Evolutionary conservation across 2,797 vertebrate species (phyloP).

Genomic region (Odontamblyopus lacepedii): DNA sequence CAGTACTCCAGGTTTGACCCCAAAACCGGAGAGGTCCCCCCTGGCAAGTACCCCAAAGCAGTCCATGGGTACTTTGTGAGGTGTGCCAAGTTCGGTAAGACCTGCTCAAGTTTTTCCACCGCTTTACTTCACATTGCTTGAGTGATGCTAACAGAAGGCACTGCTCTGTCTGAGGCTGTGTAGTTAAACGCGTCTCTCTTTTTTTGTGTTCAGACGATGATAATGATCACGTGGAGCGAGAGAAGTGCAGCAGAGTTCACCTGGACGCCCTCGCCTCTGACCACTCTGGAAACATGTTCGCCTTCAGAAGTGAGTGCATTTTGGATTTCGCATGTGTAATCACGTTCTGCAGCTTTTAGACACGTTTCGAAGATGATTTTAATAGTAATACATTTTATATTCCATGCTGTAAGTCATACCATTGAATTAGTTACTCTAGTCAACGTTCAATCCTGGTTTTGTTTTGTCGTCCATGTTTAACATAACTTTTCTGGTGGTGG

Average conservation of each 20-base stretch:
- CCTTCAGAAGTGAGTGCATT: conserved; percentile 80
- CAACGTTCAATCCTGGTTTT: no score
- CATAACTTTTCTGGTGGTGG: no score
- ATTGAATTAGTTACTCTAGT: no score
- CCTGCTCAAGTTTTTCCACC: not conserved
- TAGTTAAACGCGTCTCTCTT: no score
- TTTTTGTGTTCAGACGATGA: conserved; percentile 39
- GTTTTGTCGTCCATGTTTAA: no score
- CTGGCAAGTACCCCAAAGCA: conserved; percentile 78
- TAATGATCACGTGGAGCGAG: conserved; percentile 62
- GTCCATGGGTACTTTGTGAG: conserved; percentile 81
- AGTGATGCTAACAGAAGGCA: no score
- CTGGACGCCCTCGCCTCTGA: conserved; percentile 80
- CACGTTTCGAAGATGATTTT: not conserved
- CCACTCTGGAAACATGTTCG: conserved; percentile 69
- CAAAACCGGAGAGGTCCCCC: conserved; percentile 68
- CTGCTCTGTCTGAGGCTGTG: no score
- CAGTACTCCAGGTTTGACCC: conserved; percentile 84
- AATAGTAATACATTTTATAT: not conserved
- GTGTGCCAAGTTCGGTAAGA: conserved; percentile 83
- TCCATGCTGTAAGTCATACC: no score
- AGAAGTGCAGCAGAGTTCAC: conserved; percentile 74
- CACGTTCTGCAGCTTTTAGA: not conserved
- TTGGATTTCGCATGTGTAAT: no score
- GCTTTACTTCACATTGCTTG: not conserved